Conservation (phyloP, 2,113 vertebrate species). For the Cichladusa arquata region DNA sequence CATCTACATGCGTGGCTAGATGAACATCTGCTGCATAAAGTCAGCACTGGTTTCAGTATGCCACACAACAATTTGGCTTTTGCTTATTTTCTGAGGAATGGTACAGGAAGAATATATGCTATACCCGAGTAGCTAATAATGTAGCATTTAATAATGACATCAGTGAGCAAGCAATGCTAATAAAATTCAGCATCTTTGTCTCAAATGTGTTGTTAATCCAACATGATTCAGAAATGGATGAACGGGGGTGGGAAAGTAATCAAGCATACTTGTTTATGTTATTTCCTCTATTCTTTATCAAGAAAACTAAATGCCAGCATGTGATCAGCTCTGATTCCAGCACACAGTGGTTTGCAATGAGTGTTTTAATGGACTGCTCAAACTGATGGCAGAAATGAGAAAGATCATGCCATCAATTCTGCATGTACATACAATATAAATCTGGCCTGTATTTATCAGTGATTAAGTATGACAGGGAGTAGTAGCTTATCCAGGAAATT, state of each 20-base stretch:
- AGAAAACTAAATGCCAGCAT: conserved; percentile 59
- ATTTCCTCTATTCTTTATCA: conserved; percentile 65
- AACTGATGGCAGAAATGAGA: conserved; percentile 13
- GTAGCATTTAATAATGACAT: conserved; percentile 60
- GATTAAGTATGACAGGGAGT: conserved; percentile 6
- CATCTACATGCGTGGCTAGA: conserved; percentile 63
- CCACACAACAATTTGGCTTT: conserved; percentile 53
- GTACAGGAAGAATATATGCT: conserved; percentile 29
- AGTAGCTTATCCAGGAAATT: conserved; percentile 45
- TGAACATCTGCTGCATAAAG: conserved; percentile 69
- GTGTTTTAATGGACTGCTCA: not conserved
- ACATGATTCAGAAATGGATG: conserved; percentile 66
- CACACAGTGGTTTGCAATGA: not conserved
- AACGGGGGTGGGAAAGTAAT: conserved; percentile 64
- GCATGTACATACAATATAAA: not conserved
- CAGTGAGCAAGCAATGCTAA: conserved; percentile 59
- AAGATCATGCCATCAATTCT: conserved; percentile 7
- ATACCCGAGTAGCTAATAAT: conserved; percentile 51
- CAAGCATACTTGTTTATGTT: conserved; percentile 62
- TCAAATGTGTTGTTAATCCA: conserved; percentile 65
- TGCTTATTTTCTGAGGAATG: conserved; percentile 35
- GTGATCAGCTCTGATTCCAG: conserved; percentile 52
- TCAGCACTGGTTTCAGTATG: conserved; percentile 50
- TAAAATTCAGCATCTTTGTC: conserved; percentile 61
- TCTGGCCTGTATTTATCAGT: conserved; percentile 18